A percentile compares a stretch with the other conserved stretches of the same genome.
These are phyloP conservation scores for Anagrus nilaparvatae DNA, from an alignment of 1,140 invertebrate species.

Conservation along the genomic window DNA sequence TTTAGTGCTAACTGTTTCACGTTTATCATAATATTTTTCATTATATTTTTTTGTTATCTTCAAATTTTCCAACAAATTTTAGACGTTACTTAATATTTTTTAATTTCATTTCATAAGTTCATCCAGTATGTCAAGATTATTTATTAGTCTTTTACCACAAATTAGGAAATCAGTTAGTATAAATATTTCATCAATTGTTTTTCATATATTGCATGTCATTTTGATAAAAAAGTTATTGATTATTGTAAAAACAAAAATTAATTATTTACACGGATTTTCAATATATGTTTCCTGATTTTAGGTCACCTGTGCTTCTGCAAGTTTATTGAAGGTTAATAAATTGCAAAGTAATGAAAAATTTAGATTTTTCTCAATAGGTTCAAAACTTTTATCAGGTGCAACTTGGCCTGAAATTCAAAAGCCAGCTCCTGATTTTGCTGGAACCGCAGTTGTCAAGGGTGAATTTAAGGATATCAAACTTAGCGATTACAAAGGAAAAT, in stretches of 20 bases:
- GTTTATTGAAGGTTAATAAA: slow-evolving; percentile 16
- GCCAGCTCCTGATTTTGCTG: slow-evolving; percentile 80
- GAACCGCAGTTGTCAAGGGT: slow-evolving; percentile 77
- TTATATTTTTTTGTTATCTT: no score
- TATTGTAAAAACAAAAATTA: no score
- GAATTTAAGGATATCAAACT: slow-evolving; percentile 85
- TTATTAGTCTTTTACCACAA: slow-evolving; percentile 24
- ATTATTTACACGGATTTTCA: neutral
- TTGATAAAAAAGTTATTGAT: neutral
- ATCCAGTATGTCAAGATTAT: slow-evolving; percentile 31
- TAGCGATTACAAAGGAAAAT: slow-evolving; percentile 85
- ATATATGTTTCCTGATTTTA: slow-evolving; percentile 8
- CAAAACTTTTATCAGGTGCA: slow-evolving; percentile 16
- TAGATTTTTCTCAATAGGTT: slow-evolving; percentile 26
- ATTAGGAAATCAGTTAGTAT: slow-evolving; percentile 25
- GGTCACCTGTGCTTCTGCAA: slow-evolving; percentile 8
- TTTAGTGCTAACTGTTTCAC: no score
- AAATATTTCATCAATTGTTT: slow-evolving; percentile 6
- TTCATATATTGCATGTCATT: neutral
- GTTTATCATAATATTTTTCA: no score
- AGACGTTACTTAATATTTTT: no score
- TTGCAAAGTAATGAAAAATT: slow-evolving; percentile 12
- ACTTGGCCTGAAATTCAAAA: slow-evolving; percentile 48
- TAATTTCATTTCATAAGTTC: no score
- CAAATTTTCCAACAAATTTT: no score